Evolutionary conservation across 1,140 invertebrate genomes (phyloP).

Genomic region (Papilio machaon): DNA sequence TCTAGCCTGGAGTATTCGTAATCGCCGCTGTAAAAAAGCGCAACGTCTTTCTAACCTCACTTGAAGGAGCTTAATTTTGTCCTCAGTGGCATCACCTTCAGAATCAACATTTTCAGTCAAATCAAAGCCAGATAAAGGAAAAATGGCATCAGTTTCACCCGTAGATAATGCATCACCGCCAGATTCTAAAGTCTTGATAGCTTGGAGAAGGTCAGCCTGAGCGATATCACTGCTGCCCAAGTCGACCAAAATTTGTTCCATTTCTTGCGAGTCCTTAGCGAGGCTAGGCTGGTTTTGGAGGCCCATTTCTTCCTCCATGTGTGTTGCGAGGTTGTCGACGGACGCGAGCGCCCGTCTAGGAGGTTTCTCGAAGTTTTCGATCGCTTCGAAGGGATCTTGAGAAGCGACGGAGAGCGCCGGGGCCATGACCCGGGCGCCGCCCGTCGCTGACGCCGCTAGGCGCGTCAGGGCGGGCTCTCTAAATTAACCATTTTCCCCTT

Average conservation of each 20-base stretch:
- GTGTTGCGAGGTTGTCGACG: conserved; percentile 79
- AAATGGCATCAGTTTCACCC: conserved; percentile 83
- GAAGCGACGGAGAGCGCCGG: conserved; percentile 82
- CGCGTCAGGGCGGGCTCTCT: conserved; percentile 72
- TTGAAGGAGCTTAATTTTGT: conserved; percentile 82
- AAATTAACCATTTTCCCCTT: conserved; percentile 66
- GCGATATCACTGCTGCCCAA: conserved; percentile 82
- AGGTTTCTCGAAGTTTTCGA: conserved; percentile 56
- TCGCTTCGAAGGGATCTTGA: conserved; percentile 59
- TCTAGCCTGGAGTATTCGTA: conserved; percentile 89
- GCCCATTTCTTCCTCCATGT: conserved; percentile 88
- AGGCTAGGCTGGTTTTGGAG: conserved; percentile 77
- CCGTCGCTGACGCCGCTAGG: conserved; percentile 72
- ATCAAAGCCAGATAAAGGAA: conserved; percentile 84
- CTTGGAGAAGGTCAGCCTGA: conserved; percentile 84
- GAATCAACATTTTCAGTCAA: conserved; percentile 80
- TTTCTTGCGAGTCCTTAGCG: conserved; percentile 79
- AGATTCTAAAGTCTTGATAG: conserved; percentile 86
- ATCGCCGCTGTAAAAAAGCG: conserved; percentile 87
- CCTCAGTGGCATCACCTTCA: conserved; percentile 76
- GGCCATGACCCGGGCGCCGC: conserved; percentile 81
- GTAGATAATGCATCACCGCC: conserved; percentile 76
- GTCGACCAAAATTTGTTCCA: conserved; percentile 83
- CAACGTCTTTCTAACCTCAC: conserved; percentile 85
- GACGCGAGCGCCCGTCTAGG: conserved; percentile 72